These are phyloP conservation scores for Frieseomelitta varia DNA, from an alignment of 1,140 invertebrate species.

Conservation along the genomic window DNA sequence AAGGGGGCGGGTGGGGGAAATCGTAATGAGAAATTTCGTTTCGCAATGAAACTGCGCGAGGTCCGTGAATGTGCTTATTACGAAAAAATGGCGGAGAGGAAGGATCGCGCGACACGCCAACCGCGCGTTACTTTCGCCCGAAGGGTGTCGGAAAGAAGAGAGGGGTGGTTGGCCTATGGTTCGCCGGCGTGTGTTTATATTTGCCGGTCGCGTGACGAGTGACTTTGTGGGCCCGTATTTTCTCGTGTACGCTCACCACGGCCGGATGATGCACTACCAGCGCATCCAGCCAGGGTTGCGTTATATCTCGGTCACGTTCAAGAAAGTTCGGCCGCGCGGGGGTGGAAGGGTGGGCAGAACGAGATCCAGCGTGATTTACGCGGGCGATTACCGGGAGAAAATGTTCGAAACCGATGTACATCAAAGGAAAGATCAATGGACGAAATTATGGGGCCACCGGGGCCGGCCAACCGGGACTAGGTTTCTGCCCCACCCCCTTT, in stretches of 20 bases:
- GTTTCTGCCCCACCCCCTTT: background rate
- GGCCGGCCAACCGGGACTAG: background rate
- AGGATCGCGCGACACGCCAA: slow-evolving; percentile 9
- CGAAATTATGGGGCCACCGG: slow-evolving; percentile 34
- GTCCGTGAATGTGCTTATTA: background rate
- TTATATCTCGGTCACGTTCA: slow-evolving; percentile 19
- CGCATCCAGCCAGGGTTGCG: background rate
- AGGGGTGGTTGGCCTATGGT: background rate
- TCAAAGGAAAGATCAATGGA: slow-evolving; percentile 22
- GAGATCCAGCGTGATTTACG: slow-evolving; percentile 39
- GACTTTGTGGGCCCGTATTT: background rate
- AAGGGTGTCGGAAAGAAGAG: too few species aligned
- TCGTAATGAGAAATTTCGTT: background rate
- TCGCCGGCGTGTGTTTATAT: background rate
- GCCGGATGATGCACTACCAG: background rate
- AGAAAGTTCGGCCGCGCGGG: background rate
- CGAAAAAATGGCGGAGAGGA: background rate
- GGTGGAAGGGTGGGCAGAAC: background rate
- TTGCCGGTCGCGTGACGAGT: slow-evolving; percentile 8
- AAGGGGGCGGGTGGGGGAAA: too few species aligned
- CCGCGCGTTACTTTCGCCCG: background rate
- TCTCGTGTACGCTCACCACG: background rate
- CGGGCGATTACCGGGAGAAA: slow-evolving; percentile 16
- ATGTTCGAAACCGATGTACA: slow-evolving; percentile 34
- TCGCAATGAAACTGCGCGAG: background rate